Conservation (phyloP, 2,888 invertebrate genomes). For the Lasioglossum oenotherae region DNA sequence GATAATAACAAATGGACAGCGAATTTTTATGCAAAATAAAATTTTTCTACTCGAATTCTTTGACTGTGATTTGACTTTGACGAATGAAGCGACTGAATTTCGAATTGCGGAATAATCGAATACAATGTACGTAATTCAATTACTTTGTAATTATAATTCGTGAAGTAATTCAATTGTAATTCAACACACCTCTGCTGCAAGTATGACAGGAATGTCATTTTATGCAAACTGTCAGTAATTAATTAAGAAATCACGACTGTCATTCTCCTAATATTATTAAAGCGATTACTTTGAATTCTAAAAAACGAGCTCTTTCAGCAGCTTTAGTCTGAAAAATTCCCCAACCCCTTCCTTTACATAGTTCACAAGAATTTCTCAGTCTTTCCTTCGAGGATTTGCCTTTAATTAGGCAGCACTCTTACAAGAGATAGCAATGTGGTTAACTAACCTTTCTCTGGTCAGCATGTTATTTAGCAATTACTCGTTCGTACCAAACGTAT, state of each 20-base stretch:
- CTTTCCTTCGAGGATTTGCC: background rate
- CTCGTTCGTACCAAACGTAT: background rate
- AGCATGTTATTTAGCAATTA: constrained; percentile 1
- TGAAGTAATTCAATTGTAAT: too few relatives aligned
- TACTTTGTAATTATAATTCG: too few relatives aligned
- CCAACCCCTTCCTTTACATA: background rate
- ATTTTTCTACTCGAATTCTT: too few relatives aligned
- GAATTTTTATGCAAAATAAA: too few relatives aligned
- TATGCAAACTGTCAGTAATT: background rate
- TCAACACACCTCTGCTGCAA: too few relatives aligned
- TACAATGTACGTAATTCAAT: too few relatives aligned
- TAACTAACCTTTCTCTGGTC: background rate
- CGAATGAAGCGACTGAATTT: too few relatives aligned
- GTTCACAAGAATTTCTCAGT: background rate
- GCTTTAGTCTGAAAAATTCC: background rate
- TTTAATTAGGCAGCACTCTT: background rate
- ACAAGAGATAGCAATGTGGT: background rate
- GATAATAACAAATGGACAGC: too few relatives aligned
- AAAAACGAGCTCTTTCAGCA: background rate
- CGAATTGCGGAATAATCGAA: too few relatives aligned
- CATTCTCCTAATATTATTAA: background rate
- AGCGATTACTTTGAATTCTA: background rate
- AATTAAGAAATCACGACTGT: background rate
- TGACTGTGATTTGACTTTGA: too few relatives aligned
- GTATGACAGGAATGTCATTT: background rate